These are phyloP conservation scores for Caenorhabditis sp. DNA, from an alignment of 2,888 invertebrate genomes.

Conservation along the genomic window DNA sequence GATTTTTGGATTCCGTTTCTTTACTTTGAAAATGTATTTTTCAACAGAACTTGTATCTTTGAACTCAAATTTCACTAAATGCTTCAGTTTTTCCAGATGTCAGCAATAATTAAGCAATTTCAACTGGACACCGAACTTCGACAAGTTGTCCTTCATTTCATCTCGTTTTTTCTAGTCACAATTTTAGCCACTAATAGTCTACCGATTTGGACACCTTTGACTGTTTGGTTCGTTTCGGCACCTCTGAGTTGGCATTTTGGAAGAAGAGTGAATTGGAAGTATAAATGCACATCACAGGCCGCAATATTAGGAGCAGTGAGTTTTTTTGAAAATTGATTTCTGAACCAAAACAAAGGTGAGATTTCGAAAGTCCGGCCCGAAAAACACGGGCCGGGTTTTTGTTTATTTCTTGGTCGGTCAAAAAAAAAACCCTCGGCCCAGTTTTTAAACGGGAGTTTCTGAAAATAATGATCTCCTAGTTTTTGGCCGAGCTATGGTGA, in stretches of 20 bases:
- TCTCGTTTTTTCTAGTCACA: neutral
- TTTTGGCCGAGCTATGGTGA: no score
- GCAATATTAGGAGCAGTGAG: constrained; percentile 46
- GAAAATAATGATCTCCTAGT: no score
- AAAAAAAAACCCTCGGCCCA: no score
- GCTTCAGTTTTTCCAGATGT: neutral
- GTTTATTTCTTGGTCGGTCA: no score
- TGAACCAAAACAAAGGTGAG: neutral
- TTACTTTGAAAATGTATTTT: neutral
- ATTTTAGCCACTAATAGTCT: neutral
- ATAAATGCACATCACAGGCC: constrained; percentile 22
- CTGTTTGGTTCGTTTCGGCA: neutral
- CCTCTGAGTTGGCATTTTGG: neutral
- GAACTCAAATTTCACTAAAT: neutral
- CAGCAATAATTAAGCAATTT: constrained; percentile 5
- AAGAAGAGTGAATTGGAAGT: neutral
- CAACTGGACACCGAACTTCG: constrained; percentile 8
- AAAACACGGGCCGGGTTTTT: no score
- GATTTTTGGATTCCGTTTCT: constrained; percentile 5
- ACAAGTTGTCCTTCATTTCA: neutral
- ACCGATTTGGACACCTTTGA: neutral
- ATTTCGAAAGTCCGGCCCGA: no score
- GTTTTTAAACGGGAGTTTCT: no score
- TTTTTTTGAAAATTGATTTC: neutral
- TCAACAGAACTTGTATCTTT: neutral